phyloP scores from a whole-genome alignment of 2,888 invertebrate species.

The Spicauda simplicius region DNA sequence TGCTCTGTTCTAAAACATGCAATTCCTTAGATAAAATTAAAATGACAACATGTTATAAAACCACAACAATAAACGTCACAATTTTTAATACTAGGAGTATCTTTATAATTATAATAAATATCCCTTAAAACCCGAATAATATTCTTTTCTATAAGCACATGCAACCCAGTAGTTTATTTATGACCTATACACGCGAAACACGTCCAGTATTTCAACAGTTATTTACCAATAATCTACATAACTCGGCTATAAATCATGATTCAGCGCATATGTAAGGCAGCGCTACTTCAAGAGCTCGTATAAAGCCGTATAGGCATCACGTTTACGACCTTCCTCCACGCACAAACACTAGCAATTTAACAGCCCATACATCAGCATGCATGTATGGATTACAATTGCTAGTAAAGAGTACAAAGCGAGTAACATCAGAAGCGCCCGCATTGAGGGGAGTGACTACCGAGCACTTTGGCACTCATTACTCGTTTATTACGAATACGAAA shows the following conservation, averaged over 20 bases:
- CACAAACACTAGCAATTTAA: constrained; percentile 9
- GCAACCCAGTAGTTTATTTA: neutral
- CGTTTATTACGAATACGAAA: constrained; percentile 15
- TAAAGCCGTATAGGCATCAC: constrained; percentile 19
- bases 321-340: constrained; percentile 21
- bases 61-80: too few relatives aligned
- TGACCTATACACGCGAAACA: constrained; percentile 13
- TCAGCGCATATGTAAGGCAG: constrained; percentile 13
- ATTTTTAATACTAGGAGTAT: too few relatives aligned
- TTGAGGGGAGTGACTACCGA: neutral
- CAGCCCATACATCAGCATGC: constrained; percentile 12
- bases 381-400: constrained; percentile 1
- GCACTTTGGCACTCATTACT: constrained; percentile 10
- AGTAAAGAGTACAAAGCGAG: neutral
- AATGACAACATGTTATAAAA: too few relatives aligned
- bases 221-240: constrained; percentile 26
- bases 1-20: neutral
- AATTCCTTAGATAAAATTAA: neutral
- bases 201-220: constrained; percentile 21
- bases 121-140: neutral
- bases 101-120: too few relatives aligned
- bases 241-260: constrained; percentile 27
- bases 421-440: constrained; percentile 4
- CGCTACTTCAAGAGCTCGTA: constrained; percentile 13
- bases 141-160: neutral